Evolutionary conservation across 2,797 vertebrate genomes (phyloP), one percentile per base, ranked within the genome.

Genomic region (Epinephelus coioides): DNA sequence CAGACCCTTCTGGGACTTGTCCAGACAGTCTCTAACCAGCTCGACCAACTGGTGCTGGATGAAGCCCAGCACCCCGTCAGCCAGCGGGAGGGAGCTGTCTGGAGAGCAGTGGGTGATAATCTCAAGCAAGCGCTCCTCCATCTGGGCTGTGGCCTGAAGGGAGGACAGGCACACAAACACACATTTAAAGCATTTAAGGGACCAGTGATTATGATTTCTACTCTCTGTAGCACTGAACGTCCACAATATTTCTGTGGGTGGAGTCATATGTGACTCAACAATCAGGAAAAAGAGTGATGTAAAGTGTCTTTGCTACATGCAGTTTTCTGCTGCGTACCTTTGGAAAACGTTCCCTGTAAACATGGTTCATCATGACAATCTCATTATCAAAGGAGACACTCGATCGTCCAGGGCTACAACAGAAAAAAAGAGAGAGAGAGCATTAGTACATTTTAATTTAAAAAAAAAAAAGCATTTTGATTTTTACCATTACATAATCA

Each of bases 351-450:
- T 99, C 98, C 87, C 96, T 97, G 95, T 99, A 99, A 90, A 99
- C 98, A 63, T 99, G 98, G 90, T 99, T 99, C 98, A 99, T 99
- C 98, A 99, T 99, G 81, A 99, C 96, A 19, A 98, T 97, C 92
- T 99, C 98, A 3, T 98, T 98, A 92, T 99, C 98, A 30, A 98
- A 97, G 19, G 96, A 97, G 79, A 96, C 96, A 0, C 93, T 95
- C 0, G 97, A 96, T 69, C 98, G 94, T 13, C 98, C 98, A 0
- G 98, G 98, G 93, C 98, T 99, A 91, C 0, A 68, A 87, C 27
- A 82, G 44, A 78, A 76, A 81, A 27, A 63, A 67, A 79, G 23
- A 13, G 82, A 34, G 47, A 47, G 21, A 72, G 25, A 27, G 25
- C 25, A 27, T 81, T 30, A 69, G n/a, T 54, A 54, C 0, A 19